Percentiles rank a stretch among this genome's conserved stretches.
phyloP scores from a whole-genome alignment of 2,113 vertebrate species.

The Centrocercus urophasianus region DNA sequence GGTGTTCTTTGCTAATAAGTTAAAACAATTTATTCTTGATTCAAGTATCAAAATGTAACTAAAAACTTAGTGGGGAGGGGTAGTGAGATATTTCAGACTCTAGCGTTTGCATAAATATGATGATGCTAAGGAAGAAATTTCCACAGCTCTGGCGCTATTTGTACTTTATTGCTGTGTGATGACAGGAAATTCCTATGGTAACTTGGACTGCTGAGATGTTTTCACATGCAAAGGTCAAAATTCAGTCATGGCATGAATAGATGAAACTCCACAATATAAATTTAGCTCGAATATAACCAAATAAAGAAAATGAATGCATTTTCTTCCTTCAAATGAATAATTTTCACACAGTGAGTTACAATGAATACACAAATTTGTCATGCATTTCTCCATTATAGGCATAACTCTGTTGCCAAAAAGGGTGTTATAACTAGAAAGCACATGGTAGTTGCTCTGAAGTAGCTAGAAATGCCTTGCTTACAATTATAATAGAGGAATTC shows the following conservation, averaged over 20 bases:
- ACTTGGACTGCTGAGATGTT: neutral
- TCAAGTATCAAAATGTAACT: neutral
- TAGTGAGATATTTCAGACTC: neutral
- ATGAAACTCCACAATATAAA: neutral
- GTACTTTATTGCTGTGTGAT: neutral
- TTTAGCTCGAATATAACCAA: neutral
- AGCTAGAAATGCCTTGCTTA: neutral
- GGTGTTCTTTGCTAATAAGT: neutral
- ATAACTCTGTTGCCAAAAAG: neutral
- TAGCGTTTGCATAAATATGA: neutral
- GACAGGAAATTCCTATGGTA: constrained; percentile 13
- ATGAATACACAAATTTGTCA: neutral
- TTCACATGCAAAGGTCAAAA: constrained; percentile 35
- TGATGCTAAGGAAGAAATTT: neutral
- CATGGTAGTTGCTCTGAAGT: neutral
- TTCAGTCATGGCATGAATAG: neutral
- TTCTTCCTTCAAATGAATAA: neutral
- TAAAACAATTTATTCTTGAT: neutral
- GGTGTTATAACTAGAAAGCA: neutral
- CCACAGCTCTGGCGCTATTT: neutral
- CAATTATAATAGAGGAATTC: neutral
- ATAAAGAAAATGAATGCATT: neutral
- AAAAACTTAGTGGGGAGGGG: neutral
- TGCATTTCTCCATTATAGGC: neutral
- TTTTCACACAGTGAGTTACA: neutral